Evolutionary conservation across 1,140 invertebrate genomes (phyloP), one percentile per base, ranked within the genome.

Genomic region (Galendromus occidentalis): DNA sequence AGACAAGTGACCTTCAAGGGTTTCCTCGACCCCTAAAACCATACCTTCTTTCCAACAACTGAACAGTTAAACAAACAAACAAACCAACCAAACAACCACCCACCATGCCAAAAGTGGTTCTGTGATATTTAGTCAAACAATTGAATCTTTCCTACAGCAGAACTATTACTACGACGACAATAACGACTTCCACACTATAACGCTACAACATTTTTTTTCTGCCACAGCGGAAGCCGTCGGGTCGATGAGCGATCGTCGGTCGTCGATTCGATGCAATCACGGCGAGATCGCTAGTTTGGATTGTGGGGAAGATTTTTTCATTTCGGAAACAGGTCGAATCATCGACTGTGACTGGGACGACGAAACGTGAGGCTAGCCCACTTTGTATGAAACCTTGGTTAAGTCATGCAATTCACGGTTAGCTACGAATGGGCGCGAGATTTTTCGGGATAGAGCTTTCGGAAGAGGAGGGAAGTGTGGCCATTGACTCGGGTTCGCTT

Each of bases 71-170:
- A n/a, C n/a, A n/a, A n/a, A n/a, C 51, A 29, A 59, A 25, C 51
- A 59, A 25, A 59, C n/a, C 45, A 59, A 59, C 51, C 33, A 20
- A 59, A 22, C 51, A 17, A 59, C 51, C 22, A 59, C 51, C 51
- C 51, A 25, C 51, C 51, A 59, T 59, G 51, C 51, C 51, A 59
- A 59, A 59, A 59, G 51, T 59, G 51, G 51, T 59, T 59, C 51
- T 59, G 51, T 59, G 51, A 59, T 59, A 59, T 59, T 59, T 59
- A 59, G 51, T 29, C 33, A 59, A 59, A 59, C 33, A 25, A 59
- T 59, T 4, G 33, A 25, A 25, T 29, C 28, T 22, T 47, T 22
- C 18, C 28, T 47, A 47, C 45, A n/a, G n/a, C 42, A n/a, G n/a
- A 12, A 44, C 4, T 22, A 47, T 47, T 59, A 59, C 51, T 59